phyloP scores from a whole-genome alignment of 2,113 vertebrate species.

The Tragulus kanchil region DNA sequence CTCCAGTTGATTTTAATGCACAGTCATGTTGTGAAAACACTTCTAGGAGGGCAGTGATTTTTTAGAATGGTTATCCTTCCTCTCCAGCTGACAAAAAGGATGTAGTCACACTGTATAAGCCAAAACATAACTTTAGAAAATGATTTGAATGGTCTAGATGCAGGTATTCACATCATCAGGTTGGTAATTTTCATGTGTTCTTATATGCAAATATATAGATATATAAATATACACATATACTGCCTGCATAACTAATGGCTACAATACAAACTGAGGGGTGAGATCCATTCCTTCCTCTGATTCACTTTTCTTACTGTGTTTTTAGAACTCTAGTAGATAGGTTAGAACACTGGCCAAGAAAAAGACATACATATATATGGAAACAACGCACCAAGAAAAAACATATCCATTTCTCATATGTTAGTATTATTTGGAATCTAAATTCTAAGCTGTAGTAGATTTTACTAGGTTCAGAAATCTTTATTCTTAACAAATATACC shows the following conservation, averaged over 20 bases:
- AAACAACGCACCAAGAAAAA: not conserved
- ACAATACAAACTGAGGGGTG: not conserved
- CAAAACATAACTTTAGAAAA: slow-evolving; percentile 37
- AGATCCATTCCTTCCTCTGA: not conserved
- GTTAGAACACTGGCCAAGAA: not conserved
- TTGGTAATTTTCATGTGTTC: not conserved
- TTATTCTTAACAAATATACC: not conserved
- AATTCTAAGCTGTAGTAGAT: not conserved
- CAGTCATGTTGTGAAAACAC: not conserved
- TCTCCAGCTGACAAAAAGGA: not conserved
- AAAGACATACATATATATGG: not conserved
- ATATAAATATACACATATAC: not conserved
- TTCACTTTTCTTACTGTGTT: not conserved
- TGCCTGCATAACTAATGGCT: not conserved
- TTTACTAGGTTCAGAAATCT: not conserved
- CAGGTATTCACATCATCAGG: not conserved
- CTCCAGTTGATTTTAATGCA: not conserved
- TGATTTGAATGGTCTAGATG: not conserved
- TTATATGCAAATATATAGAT: not conserved
- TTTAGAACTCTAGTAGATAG: not conserved
- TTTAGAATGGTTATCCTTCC: not conserved
- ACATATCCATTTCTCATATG: not conserved
- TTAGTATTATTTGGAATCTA: not conserved
- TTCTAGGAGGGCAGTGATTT: not conserved
- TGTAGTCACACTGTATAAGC: not conserved